Evolutionary conservation across 2,888 invertebrate species (phyloP), one percentile per base, ranked within the genome.

Genomic region (Amitus sp.): DNA sequence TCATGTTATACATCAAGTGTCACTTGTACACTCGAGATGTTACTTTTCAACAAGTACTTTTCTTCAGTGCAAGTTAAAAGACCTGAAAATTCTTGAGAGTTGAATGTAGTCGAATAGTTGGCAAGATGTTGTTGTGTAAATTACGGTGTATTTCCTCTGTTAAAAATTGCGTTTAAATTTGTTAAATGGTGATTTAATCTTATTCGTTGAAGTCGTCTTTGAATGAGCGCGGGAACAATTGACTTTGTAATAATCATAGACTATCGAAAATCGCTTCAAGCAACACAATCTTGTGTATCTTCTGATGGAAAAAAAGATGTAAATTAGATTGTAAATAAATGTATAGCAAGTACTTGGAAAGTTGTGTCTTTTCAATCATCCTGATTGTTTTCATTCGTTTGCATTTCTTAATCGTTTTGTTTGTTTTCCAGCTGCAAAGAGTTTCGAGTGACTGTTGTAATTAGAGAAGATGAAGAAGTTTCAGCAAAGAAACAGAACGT

Each of bases 291-390:
- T 62, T 59, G 63, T 66, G 62, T 66, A 64, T 66, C 64, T 61
- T 64, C 60, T 62, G 62, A 54, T 56, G 23, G 33, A 49, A 34
- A 15, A 20, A 65, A 69, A 71, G 64, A 68, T 80, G 81, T 80
- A 80, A 76, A 80, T 79, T 80, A 80, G 77, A 61, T 60, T 81
- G 81, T 81, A 81, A 81, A 81, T 81, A 81, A 77, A 72, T 81
- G 80, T 80, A 80, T 75, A 80, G 76, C 75, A 15, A 37, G 9
- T 33, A 33, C 33, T 33, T 33, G 4, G 33, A 33, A 9, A 33
- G 10, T n/a, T n/a, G 3, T 12, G 5, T 33, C 12, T 33, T 33
- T 33, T 12, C 33, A 33, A 47, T 37, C 20, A 53, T n/a, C n/a
- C n/a, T n/a, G n/a, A n/a, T n/a, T n/a, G n/a, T n/a, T n/a, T n/a